A percentile compares a stretch with the other conserved stretches of the same genome.
Evolutionary conservation across 2,888 invertebrate species (phyloP).

Genomic region (Tenthredo mesomela): DNA sequence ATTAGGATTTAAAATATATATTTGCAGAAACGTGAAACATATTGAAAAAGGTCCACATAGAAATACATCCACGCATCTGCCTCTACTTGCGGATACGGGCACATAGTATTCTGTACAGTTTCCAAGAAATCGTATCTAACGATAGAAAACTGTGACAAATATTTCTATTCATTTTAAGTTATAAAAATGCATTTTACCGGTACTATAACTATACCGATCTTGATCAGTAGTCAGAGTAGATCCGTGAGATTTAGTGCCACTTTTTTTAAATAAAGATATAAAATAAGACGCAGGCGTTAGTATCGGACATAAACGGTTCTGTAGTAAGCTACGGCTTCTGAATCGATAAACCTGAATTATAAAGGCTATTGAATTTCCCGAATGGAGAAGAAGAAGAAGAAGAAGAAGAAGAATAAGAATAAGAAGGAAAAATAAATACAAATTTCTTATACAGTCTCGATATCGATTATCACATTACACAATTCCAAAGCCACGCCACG

Average conservation of each 20-base stretch:
- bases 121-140: no score
- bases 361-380: not conserved
- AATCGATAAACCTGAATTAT: slow-evolving; percentile 62
- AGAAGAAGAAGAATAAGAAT: no score
- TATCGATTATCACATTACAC: not conserved
- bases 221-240: slow-evolving; percentile 44
- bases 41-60: not conserved
- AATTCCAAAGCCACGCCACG: not conserved
- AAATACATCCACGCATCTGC: no score
- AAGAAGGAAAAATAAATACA: not conserved
- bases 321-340: slow-evolving; percentile 64
- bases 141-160: not conserved
- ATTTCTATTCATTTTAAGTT: not conserved
- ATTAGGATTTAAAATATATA: slow-evolving; percentile 25
- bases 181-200: not conserved
- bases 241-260: slow-evolving; percentile 37
- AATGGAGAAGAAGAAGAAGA: not conserved
- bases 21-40: not conserved
- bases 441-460: not conserved
- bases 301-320: slow-evolving; percentile 66
- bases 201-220: not conserved
- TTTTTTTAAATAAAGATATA: slow-evolving; percentile 27
- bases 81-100: no score
- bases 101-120: no score
- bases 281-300: slow-evolving; percentile 33